Evolutionary conservation across 2,113 vertebrate species (phyloP), one percentile per base, ranked within the genome.

Genomic region (Trinectes maculatus): DNA sequence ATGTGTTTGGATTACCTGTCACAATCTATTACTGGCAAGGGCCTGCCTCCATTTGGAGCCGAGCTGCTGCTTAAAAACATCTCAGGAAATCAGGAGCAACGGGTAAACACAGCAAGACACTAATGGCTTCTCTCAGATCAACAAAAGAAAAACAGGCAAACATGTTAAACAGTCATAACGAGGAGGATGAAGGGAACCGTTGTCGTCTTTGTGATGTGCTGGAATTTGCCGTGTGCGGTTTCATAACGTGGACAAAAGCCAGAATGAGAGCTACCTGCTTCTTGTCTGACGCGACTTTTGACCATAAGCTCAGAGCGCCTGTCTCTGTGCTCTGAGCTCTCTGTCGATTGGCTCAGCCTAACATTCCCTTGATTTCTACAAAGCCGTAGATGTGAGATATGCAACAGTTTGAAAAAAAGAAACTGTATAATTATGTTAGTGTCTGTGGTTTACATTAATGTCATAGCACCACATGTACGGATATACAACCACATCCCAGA

Each of bases 1-100:
- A 89, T 92, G 87, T 88, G 89, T 91, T 92, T 91, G 84, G 89
- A 91, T 90, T 89, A 90, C 91, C 88, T 89, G 89, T 91, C 91
- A 91, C 80, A 89, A 86, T 55, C 82, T 52, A 92, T 91, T 91
- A 90, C 76, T 82, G 86, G 76, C 78, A 75, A 42, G 82, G 51
- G 62, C 54, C 64, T 72, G 80, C 76, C 69, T 88, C 84, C 74
- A 74, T 86, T 82, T 56, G 78, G 70, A 86, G 82, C 80, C 15
- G 47, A 54, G 67, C 76, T 76, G 80, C 85, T 67, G 82, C 86
- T 85, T 76, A 76, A 86, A 87, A 89, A 89, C 84, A 90, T 91
- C 87, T 78, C 70, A 84, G 68, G 80, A 85, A 82, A 86, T 89
- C 82, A 82, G 9, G 80, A 72, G 79, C 49, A 28, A 12, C 74